Evolutionary conservation across 2,888 invertebrate genomes (phyloP).

Genomic region (Geophilus truncorum): DNA sequence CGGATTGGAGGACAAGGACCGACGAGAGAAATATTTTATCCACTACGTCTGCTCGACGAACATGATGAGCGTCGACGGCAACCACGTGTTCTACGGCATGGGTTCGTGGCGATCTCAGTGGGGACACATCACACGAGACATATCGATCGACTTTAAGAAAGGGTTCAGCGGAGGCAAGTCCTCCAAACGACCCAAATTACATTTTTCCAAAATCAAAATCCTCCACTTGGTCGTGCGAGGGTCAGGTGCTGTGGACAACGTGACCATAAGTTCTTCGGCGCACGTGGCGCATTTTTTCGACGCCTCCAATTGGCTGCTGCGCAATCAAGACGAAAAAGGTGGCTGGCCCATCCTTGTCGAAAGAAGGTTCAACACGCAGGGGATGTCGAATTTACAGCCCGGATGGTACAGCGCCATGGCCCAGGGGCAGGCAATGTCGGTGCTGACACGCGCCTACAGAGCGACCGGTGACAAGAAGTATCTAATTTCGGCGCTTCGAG

Average conservation of each 20-base stretch:
- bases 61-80: constrained; percentile 62
- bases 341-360: constrained; percentile 91
- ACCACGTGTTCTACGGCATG: constrained; percentile 82
- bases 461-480: constrained; percentile 67
- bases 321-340: constrained; percentile 76
- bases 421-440: constrained; percentile 90
- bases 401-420: constrained; percentile 99
- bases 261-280: constrained; percentile 72
- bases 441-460: constrained; percentile 85
- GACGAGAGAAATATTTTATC: constrained; percentile 68
- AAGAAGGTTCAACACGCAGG: constrained; percentile 59
- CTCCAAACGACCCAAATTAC: constrained; percentile 47
- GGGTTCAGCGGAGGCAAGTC: constrained; percentile 56
- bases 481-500: constrained; percentile 73
- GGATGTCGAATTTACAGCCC: constrained; percentile 70
- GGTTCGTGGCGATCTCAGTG: constrained; percentile 54
- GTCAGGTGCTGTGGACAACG: constrained; percentile 66
- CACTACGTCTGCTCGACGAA: constrained; percentile 74
- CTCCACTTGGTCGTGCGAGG: constrained; percentile 64
- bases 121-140: constrained; percentile 77
- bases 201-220: constrained; percentile 64
- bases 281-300: constrained; percentile 87
- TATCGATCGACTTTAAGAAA: constrained; percentile 86
- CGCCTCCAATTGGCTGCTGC: constrained; percentile 88
- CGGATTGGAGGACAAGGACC: constrained; percentile 62